Evolutionary conservation across 1,140 invertebrate genomes (phyloP), one percentile per base, ranked within the genome.

Genomic region (Mactra quadrangularis): DNA sequence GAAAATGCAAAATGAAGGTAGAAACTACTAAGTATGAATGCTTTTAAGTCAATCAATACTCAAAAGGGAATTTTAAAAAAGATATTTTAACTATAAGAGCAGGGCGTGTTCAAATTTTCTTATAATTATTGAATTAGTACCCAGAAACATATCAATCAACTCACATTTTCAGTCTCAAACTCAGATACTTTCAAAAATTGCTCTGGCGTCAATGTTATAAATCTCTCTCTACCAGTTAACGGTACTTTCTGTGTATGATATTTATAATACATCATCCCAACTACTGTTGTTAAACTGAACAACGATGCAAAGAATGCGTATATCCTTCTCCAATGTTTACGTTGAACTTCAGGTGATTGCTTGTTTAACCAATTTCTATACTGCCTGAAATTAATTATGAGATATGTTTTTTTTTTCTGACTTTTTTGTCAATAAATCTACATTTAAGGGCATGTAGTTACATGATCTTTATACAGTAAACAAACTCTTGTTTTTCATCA

Each of bases 191-290:
- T 84, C 47, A 88, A 85, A 60, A 94, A 91, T 84, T 95, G 94
- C 15, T 94, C 87, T 77, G 91, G 76, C 25, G 91, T 94, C 66
- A 95, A 92, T 3, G 94, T 89, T 57, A 95, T 93, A 81, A 95
- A 95, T 64, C 94, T 89, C 70, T 88, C 88, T 72, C 94, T 90
- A 27, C 93, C 91, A 1, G 94, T 95, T 50, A 95, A 85, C 15
- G 95, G 94, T 59, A 94, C 92, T 27, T 59, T 50, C 27, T 75
- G 72, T 45, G 55, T 11, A 33, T 79, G 77, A 22, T 31, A 13
- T 11, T 70, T 17, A 35, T 79, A 79, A 29, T 70, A 79, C 6
- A 59, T 3, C 1, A 31, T 1, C 1, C 17, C 15, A 17, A 70
- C 11, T 13, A 33, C 2, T 0, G 13, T 29, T 3, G 50, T 15